Evolutionary conservation across 2,888 invertebrate species (phyloP).

Genomic region (Aporophyla nigra): DNA sequence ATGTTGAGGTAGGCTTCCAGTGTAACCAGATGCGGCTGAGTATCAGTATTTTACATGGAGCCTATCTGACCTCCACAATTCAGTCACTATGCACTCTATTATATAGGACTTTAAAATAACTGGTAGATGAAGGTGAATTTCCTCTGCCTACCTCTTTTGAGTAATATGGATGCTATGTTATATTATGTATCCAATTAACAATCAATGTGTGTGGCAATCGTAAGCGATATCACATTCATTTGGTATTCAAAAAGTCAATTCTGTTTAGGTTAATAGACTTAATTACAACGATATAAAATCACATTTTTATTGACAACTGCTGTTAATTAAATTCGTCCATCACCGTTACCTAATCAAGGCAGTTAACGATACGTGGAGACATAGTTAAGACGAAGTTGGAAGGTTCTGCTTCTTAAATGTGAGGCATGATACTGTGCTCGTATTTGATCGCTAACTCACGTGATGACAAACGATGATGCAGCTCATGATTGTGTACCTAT

Average conservation of each 20-base stretch:
- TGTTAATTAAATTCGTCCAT: slow-evolving; percentile 15
- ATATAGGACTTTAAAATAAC: no score
- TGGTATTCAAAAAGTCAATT: not conserved
- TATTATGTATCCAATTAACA: not conserved
- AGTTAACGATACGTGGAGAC: not conserved
- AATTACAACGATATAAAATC: slow-evolving; percentile 13
- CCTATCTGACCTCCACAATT: no score
- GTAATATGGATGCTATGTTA: no score
- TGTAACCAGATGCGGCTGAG: no score
- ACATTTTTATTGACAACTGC: slow-evolving; percentile 1
- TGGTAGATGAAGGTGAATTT: not conserved
- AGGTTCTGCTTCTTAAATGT: no score
- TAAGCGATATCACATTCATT: not conserved
- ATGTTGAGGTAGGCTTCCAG: no score
- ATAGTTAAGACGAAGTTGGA: no score
- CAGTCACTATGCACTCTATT: not conserved
- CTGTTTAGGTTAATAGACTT: not conserved
- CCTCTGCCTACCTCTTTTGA: not conserved
- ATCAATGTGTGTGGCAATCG: not conserved
- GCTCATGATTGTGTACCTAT: no score
- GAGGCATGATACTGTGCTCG: no score
- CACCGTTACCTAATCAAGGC: slow-evolving; percentile 5
- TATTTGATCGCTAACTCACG: no score
- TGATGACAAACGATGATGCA: no score
- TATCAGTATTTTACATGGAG: no score